Percentiles rank a stretch among this genome's conserved stretches.
phyloP scores from a whole-genome alignment of 1,140 invertebrate genomes.

The Hyphantria cunea region DNA sequence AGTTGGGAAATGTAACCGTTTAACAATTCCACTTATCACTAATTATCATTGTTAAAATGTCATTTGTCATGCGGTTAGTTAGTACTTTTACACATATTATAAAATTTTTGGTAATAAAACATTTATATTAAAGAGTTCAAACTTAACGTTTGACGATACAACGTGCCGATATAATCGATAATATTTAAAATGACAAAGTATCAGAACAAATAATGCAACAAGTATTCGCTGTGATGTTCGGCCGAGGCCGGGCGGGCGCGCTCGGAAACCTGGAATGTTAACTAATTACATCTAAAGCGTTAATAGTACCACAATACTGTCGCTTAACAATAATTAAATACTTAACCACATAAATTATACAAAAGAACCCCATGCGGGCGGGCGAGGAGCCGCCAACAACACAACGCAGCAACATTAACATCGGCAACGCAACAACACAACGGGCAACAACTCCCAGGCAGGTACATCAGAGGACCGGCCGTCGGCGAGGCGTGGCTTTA shows the following conservation, averaged over 20 bases:
- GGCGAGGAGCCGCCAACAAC: constrained; percentile 29
- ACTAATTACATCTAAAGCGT: constrained; percentile 64
- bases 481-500: background rate
- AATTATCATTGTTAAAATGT: constrained; percentile 46
- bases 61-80: constrained; percentile 73
- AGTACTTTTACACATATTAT: constrained; percentile 43
- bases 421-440: constrained; percentile 43
- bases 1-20: constrained; percentile 38
- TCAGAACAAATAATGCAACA: constrained; percentile 32
- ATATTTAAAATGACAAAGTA: constrained; percentile 16
- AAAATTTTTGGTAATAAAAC: constrained; percentile 50
- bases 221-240: constrained; percentile 17
- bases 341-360: constrained; percentile 58
- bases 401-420: constrained; percentile 13
- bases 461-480: too few species aligned
- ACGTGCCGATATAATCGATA: constrained; percentile 22
- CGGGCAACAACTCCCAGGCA: constrained; percentile 37
- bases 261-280: constrained; percentile 68
- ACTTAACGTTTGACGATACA: constrained; percentile 43
- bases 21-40: constrained; percentile 46
- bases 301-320: constrained; percentile 69
- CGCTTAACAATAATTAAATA: constrained; percentile 64
- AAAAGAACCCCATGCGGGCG: constrained; percentile 49
- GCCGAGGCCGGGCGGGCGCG: constrained; percentile 17
- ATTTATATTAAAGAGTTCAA: constrained; percentile 40